phyloP scores from a whole-genome alignment of 1,140 invertebrate species.

The Acromyrmex heyeri region DNA sequence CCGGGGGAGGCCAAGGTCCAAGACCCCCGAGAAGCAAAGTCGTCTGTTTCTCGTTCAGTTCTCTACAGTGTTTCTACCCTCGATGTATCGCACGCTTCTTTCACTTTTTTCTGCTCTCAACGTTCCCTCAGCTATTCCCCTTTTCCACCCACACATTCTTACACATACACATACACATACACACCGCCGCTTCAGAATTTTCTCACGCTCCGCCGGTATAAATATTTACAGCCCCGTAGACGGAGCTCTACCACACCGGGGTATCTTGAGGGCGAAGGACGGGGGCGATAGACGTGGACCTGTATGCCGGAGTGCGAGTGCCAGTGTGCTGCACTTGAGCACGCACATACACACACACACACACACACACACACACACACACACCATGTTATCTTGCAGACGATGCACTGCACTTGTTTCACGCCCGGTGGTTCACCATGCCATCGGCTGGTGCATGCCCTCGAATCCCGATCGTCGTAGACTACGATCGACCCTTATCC shows the following conservation, averaged over 20 bases:
- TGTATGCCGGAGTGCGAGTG: neutral
- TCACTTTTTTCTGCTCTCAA: neutral
- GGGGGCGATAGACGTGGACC: neutral
- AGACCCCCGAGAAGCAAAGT: neutral
- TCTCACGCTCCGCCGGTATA: conserved; percentile 77
- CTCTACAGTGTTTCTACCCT: conserved; percentile 10
- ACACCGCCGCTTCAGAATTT: conserved; percentile 71
- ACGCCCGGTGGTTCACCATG: conserved; percentile 6
- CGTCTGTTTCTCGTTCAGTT: conserved; percentile 34
- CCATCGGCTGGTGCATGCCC: conserved; percentile 15
- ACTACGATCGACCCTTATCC: conserved; percentile 41
- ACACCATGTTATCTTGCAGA: conserved; percentile 18
- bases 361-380: neutral
- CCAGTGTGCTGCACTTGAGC: neutral
- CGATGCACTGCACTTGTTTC: conserved; percentile 11
- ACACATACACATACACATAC: neutral
- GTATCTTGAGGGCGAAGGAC: conserved; percentile 40
- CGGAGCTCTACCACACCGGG: conserved; percentile 59
- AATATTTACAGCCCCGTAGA: conserved; percentile 75
- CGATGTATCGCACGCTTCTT: conserved; percentile 48
- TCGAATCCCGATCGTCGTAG: conserved; percentile 40
- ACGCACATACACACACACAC: neutral
- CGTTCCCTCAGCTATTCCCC: neutral
- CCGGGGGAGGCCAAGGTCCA: conserved; percentile 47
- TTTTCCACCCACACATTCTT: neutral